Evolutionary conservation across 2,888 invertebrate species (phyloP).

Genomic region (Anthophora plumipes): DNA sequence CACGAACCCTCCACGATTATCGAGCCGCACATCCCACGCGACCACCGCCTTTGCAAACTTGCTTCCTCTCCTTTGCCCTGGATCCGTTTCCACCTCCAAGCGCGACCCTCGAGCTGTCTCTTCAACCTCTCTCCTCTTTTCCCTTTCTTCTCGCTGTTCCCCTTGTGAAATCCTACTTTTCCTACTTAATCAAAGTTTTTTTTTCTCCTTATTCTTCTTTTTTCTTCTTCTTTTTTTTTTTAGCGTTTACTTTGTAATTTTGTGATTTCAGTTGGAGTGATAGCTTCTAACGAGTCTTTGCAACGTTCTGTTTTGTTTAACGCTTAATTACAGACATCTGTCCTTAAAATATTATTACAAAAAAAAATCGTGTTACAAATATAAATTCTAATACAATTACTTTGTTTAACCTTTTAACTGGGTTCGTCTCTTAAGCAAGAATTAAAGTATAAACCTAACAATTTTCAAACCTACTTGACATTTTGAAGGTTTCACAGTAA

Average conservation of each 20-base stretch:
- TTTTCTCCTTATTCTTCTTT: not conserved
- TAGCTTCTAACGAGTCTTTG: no score
- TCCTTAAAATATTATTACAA: no score
- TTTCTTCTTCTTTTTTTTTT: not conserved
- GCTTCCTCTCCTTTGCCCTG: conserved; percentile 41
- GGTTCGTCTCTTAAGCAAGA: no score
- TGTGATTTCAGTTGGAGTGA: no score
- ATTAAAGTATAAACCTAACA: no score
- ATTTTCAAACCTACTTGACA: no score
- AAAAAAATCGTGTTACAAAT: no score
- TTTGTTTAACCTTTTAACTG: no score
- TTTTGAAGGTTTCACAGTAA: no score
- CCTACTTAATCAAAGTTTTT: not conserved
- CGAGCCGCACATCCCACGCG: conserved; percentile 79
- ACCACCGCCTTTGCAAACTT: conserved; percentile 70
- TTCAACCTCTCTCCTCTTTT: not conserved
- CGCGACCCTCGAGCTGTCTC: conserved; percentile 10
- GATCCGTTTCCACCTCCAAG: conserved; percentile 28
- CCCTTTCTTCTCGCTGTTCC: not conserved
- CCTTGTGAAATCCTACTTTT: not conserved
- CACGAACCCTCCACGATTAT: conserved; percentile 71
- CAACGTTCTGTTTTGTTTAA: no score
- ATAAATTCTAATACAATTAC: no score
- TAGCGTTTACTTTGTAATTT: not conserved
- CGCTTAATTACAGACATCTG: no score